Evolutionary conservation across 2,797 vertebrate species (phyloP).

Genomic region (Coregonus sp.): DNA sequence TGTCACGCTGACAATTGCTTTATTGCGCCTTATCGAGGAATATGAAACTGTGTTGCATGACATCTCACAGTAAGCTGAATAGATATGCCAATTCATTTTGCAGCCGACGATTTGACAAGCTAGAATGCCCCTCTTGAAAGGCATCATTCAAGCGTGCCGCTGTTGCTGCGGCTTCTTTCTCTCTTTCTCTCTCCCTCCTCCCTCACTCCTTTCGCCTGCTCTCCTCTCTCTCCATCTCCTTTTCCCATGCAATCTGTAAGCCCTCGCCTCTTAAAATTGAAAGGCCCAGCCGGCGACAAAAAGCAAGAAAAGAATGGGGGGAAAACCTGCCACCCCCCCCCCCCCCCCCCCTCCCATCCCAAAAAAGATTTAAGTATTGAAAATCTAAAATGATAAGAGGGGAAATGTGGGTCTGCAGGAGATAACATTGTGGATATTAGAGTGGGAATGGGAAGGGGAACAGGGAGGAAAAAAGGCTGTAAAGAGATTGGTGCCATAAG

Average conservation of each 20-base stretch:
- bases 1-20: slow-evolving; percentile 91
- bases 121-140: slow-evolving; percentile 99
- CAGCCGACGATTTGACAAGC: slow-evolving; percentile 94
- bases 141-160: slow-evolving; percentile 89
- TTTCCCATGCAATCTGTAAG: slow-evolving; percentile 73
- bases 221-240: slow-evolving; percentile 40
- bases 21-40: slow-evolving; percentile 93
- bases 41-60: slow-evolving; percentile 92
- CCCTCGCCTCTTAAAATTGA: slow-evolving; percentile 80
- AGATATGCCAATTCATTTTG: slow-evolving; percentile 98
- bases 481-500: slow-evolving; percentile 84
- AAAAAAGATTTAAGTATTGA: slow-evolving; percentile 79
- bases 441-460: slow-evolving; percentile 69
- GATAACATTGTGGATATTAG: slow-evolving; percentile 97
- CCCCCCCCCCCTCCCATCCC: neutral
- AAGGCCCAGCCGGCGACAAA: slow-evolving; percentile 80
- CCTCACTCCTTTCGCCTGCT: slow-evolving; percentile 53
- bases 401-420: slow-evolving; percentile 85
- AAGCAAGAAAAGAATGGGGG: slow-evolving; percentile 44
- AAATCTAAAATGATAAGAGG: slow-evolving; percentile 87
- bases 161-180: slow-evolving; percentile 70
- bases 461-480: slow-evolving; percentile 50
- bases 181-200: slow-evolving; percentile 38
- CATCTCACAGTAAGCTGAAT: slow-evolving; percentile 87
- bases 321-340: slow-evolving; percentile 32